Evolutionary conservation across 2,797 vertebrate species (phyloP), one percentile per base, ranked within the genome.

Genomic region (Paramormyrops hopkinsi): DNA sequence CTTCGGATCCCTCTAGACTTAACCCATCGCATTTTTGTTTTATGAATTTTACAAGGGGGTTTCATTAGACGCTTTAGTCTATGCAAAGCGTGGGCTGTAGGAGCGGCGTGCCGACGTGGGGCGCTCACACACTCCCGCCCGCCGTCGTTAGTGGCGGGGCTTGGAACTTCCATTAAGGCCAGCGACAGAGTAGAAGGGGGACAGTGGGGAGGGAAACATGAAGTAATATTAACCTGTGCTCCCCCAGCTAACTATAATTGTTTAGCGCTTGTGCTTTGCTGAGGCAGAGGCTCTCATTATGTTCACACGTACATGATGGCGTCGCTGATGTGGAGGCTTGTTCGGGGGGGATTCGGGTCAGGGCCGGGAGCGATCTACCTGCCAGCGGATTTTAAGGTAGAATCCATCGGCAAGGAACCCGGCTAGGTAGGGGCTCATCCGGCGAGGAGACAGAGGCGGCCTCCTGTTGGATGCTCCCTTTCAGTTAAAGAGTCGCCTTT

Each of bases 21-120:
- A 98, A 98, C 98, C 98, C 97, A 97, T 97, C 98, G 97, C 97
- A 95, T 98, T 99, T 69, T 99, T 97, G 97, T 99, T 99, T 99
- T 98, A 99, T 99, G 98, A 99, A 99, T 99, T 99, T 99, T 99
- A 99, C 98, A 99, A 99, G 98, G 97, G 97, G 97, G 98, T 99
- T 99, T 99, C 99, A 99, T 99, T 98, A 98, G 98, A 98, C 97
- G 98, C 98, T 99, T 98, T 99, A 99, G 98, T 98, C 98, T 99
- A 99, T 99, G 98, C 98, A 99, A 99, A 99, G 98, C 97, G 97
- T 97, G 97, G 97, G 97, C 97, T 97, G 97, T 4, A 97, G 96
- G 96, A 96, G 96, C 95, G 96, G 96, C 96, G 97, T 98, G 97
- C 98, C 98, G 97, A 95, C 95, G 93, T 92, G 97, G 97, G 96